Conservation (phyloP, 2,113 vertebrate species). For the Albula goreensis region DNA sequence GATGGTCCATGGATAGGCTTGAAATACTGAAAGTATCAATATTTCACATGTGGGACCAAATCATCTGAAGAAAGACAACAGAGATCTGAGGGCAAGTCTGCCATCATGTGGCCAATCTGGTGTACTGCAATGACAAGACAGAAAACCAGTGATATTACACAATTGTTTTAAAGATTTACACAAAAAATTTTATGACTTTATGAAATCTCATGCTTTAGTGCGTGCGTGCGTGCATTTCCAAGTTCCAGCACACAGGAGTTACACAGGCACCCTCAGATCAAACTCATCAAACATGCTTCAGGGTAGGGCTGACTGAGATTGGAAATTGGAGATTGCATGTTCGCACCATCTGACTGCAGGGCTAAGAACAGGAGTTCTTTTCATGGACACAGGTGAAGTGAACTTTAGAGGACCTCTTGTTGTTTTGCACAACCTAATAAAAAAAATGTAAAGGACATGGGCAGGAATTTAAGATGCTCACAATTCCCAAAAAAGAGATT, state of each 20-base stretch:
- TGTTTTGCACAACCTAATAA: too few relatives aligned
- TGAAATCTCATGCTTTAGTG: too few relatives aligned
- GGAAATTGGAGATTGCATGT: background rate
- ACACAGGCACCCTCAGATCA: background rate
- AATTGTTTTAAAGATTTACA: background rate
- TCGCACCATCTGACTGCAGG: background rate
- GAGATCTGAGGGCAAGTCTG: slow-evolving; percentile 43
- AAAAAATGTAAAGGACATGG: too few relatives aligned
- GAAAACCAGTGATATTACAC: slow-evolving; percentile 20
- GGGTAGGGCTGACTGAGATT: background rate
- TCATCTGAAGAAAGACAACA: background rate
- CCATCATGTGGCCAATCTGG: slow-evolving; percentile 46
- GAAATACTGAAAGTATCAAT: background rate
- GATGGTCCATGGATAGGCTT: background rate
- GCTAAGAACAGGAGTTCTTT: background rate
- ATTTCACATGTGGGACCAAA: background rate
- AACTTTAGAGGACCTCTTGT: background rate
- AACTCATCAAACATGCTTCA: background rate
- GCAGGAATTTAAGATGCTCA: too few relatives aligned
- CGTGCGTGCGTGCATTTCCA: too few relatives aligned
- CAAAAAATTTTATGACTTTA: too few relatives aligned
- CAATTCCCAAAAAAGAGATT: background rate
- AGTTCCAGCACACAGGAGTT: background rate
- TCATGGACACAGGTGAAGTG: background rate
- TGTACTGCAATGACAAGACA: slow-evolving; percentile 22